These are phyloP conservation scores for Candidula unifasciata DNA, from an alignment of 2,888 invertebrate genomes.

Conservation along the genomic window DNA sequence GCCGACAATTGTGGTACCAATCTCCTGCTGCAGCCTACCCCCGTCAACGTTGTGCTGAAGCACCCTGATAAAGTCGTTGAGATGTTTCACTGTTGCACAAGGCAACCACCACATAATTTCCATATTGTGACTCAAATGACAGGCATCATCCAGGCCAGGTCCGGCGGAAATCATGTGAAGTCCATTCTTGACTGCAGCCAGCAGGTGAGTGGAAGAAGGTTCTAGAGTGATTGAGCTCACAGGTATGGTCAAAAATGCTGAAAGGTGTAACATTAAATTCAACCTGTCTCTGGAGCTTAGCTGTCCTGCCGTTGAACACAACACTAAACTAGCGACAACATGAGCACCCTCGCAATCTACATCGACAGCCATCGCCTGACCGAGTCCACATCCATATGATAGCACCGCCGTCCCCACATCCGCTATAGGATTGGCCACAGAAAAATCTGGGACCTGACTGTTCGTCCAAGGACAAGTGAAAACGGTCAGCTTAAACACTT, in stretches of 20 bases:
- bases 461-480: slow-evolving; percentile 11
- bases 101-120: slow-evolving; percentile 58
- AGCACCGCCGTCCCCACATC: not conserved
- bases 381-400: not conserved
- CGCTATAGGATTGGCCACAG: not conserved
- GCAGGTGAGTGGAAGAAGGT: slow-evolving; percentile 39
- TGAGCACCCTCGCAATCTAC: slow-evolving; percentile 37
- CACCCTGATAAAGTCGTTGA: slow-evolving; percentile 54
- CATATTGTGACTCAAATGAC: slow-evolving; percentile 43
- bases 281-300: slow-evolving; percentile 43
- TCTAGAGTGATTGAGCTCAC: slow-evolving; percentile 45
- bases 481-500: slow-evolving; percentile 53
- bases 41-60: slow-evolving; percentile 59
- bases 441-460: not conserved
- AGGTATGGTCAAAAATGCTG: slow-evolving; percentile 55
- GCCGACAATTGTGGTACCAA: slow-evolving; percentile 51
- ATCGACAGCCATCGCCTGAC: not conserved
- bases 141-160: slow-evolving; percentile 46
- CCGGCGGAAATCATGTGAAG: slow-evolving; percentile 56
- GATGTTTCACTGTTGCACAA: slow-evolving; percentile 52
- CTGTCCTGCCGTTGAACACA: slow-evolving; percentile 50
- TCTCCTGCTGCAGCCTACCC: slow-evolving; percentile 56
- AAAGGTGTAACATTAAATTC: slow-evolving; percentile 51
- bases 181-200: slow-evolving; percentile 48
- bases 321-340: slow-evolving; percentile 52